Conservation (phyloP, 92 coral and sea anemone species). For the Phenganax stokvisi region DNA sequence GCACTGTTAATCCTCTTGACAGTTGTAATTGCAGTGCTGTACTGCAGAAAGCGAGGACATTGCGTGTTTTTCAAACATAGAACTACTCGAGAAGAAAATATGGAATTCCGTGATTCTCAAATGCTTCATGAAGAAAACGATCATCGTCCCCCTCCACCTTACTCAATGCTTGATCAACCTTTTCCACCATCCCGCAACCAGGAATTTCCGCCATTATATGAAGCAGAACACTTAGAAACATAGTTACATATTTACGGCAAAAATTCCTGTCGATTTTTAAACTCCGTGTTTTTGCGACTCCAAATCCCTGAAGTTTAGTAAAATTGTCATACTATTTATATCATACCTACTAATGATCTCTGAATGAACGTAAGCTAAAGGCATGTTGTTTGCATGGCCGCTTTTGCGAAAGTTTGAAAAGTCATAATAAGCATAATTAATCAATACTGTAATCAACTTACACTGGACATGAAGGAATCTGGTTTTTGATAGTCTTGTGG, state of each 20-base stretch:
- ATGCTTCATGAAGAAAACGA: neutral
- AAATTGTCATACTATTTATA: too few relatives aligned
- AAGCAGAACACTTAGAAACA: neutral
- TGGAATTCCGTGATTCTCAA: constrained; percentile 1
- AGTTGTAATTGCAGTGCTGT: neutral
- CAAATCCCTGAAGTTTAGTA: too few relatives aligned
- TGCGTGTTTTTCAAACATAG: neutral
- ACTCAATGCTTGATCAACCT: neutral
- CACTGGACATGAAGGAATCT: constrained; percentile 84
- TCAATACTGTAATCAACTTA: constrained; percentile 39
- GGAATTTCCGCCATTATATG: constrained; percentile 6
- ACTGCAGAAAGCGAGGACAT: neutral
- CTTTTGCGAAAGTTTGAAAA: neutral
- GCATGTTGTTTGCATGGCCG: too few relatives aligned
- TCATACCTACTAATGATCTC: too few relatives aligned
- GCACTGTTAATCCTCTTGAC: neutral
- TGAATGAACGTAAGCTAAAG: too few relatives aligned
- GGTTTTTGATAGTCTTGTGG: constrained; percentile 84
- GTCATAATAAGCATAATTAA: neutral
- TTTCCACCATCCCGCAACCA: neutral
- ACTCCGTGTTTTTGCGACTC: too few relatives aligned
- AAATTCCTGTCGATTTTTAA: too few relatives aligned
- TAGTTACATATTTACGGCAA: neutral
- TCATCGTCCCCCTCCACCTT: constrained; percentile 2
- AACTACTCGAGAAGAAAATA: neutral